These are phyloP conservation scores for Pseudolaguvia tuberculata DNA, from an alignment of 2,113 vertebrate species.

Conservation along the genomic window DNA sequence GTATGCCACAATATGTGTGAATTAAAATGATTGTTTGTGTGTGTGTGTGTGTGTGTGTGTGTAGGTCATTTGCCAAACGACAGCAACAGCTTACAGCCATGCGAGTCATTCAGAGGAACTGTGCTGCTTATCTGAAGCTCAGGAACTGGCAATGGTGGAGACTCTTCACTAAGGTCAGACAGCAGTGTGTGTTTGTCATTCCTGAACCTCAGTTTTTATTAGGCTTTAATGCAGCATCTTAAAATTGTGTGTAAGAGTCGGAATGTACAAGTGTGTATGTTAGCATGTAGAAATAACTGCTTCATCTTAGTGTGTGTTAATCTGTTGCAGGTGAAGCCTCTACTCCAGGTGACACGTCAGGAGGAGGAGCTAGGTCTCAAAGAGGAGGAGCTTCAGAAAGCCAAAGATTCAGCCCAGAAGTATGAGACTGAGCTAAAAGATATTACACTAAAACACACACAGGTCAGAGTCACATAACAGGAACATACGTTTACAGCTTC, in stretches of 20 bases:
- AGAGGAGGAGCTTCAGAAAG: conserved; percentile 77
- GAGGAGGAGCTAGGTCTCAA: conserved; percentile 85
- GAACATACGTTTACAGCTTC: background rate
- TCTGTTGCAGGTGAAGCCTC: conserved; percentile 73
- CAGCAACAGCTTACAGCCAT: conserved; percentile 85
- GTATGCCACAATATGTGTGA: background rate
- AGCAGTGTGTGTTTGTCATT: background rate
- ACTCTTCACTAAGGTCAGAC: conserved; percentile 81
- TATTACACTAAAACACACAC: conserved; percentile 73
- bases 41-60: conserved; percentile 17
- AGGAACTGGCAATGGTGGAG: conserved; percentile 92
- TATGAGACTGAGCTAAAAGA: conserved; percentile 76
- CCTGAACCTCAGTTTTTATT: background rate
- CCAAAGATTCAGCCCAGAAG: conserved; percentile 73
- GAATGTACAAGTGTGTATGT: background rate
- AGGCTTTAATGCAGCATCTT: background rate
- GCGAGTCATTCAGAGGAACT: conserved; percentile 87
- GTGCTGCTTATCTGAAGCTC: conserved; percentile 85
- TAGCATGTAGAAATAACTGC: background rate
- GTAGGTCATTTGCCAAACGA: conserved; percentile 81
- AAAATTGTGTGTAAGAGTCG: background rate
- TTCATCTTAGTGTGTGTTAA: background rate
- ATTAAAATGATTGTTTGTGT: background rate
- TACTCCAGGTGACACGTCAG: conserved; percentile 83
- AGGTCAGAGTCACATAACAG: conserved; percentile 48